A percentile compares a stretch with the other conserved stretches of the same genome.
phyloP scores from a whole-genome alignment of 2,888 invertebrate genomes.

The Unio delphinus region DNA sequence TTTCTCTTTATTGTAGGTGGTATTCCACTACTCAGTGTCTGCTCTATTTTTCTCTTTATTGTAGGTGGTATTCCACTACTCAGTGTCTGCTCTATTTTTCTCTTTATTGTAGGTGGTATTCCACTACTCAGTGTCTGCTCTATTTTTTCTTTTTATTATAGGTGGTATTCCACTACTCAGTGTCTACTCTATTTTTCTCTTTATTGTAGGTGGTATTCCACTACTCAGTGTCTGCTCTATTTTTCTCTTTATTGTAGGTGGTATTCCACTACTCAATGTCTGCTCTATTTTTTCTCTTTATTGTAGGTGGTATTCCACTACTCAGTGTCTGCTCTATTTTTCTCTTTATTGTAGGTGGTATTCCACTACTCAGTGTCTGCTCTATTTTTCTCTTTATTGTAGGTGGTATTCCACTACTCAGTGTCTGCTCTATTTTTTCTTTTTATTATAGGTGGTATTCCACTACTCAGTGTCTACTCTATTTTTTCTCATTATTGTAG shows the following conservation, averaged over 20 bases:
- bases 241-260: slow-evolving; percentile 69
- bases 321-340: slow-evolving; percentile 9
- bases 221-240: slow-evolving; percentile 72
- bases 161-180: slow-evolving; percentile 85
- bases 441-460: slow-evolving; percentile 77
- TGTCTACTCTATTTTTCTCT: neutral
- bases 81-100: neutral
- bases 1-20: slow-evolving; percentile 71
- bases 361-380: slow-evolving; percentile 80
- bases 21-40: slow-evolving; percentile 82
- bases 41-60: slow-evolving; percentile 6
- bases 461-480: slow-evolving; percentile 77
- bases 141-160: slow-evolving; percentile 35
- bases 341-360: slow-evolving; percentile 74
- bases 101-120: slow-evolving; percentile 77
- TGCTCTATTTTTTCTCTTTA: neutral
- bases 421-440: neutral
- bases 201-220: slow-evolving; percentile 81
- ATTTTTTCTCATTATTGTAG: slow-evolving; percentile 52
- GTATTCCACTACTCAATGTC: slow-evolving; percentile 82
- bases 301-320: slow-evolving; percentile 85
- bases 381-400: slow-evolving; percentile 17
- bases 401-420: slow-evolving; percentile 85
- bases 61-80: slow-evolving; percentile 85
- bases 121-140: slow-evolving; percentile 77